A percentile compares a stretch with the other conserved stretches of the same genome.
phyloP scores from a whole-genome alignment of 2,113 vertebrate species.

The Neodon shergylaensis region DNA sequence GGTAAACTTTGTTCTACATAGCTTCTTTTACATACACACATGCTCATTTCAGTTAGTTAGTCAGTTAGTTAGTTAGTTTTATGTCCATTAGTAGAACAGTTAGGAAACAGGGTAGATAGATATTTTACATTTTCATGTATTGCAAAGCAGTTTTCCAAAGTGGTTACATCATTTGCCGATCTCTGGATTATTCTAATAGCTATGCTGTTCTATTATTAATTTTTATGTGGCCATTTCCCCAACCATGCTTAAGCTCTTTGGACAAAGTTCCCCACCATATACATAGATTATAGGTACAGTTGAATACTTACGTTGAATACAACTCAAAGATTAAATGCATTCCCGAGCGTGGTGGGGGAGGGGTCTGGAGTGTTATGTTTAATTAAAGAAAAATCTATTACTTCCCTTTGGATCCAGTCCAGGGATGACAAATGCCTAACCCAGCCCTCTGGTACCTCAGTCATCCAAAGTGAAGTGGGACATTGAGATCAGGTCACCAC shows the following conservation, averaged over 20 bases:
- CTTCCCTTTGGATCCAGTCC: not conserved
- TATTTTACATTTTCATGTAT: not conserved
- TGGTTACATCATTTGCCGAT: not conserved
- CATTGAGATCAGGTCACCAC: not conserved
- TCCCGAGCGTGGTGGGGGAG: not conserved
- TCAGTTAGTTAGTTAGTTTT: not conserved
- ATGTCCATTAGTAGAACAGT: not conserved
- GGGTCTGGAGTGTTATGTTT: not conserved
- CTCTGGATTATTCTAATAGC: not conserved
- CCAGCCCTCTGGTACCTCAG: not conserved
- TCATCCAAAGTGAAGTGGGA: not conserved
- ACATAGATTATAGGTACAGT: not conserved
- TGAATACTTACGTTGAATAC: not conserved
- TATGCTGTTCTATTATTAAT: not conserved
- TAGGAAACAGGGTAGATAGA: not conserved
- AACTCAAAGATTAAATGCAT: constrained; percentile 16
- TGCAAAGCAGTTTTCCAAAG: not conserved
- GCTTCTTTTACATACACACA: not conserved
- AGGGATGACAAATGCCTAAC: constrained; percentile 5
- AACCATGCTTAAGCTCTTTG: not conserved
- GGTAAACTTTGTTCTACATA: not conserved
- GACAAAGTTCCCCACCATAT: not conserved
- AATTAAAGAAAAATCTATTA: constrained; percentile 20
- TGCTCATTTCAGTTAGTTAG: not conserved
- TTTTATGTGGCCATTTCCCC: not conserved